Base-by-base conservation (phyloP, 1,140 invertebrate species). In the Psix sp. region DNA sequence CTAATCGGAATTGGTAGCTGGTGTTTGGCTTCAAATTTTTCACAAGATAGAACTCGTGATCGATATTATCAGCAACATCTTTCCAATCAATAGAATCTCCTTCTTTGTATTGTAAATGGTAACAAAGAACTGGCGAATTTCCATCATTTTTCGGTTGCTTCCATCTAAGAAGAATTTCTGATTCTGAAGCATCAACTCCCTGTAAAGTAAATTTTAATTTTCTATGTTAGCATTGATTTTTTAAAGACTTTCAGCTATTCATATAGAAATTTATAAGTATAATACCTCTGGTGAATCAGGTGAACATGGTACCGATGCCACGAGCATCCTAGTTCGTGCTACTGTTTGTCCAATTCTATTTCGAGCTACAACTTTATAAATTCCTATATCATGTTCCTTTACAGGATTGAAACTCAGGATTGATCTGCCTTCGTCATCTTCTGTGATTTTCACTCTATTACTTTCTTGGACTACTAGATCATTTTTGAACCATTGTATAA, bases 401-500 rank as follows among this genome's bases (percentile, higher is more conserved):
- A 92, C 92, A 0, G 94, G 93, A 21, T 91, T 90, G 40, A 97
- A 91, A 35, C 90, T 90, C 6, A 96, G 84, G 20, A 94, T 92
- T 0, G 93, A 95, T 43, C 94, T 88, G 0, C 95, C 95, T 21
- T 93, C 90, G 15, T 91, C 90, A 57, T 94, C 93, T 39, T 91
- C 92, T 0, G 89, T 88, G 14, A 95, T 92, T 80, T 92, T 94
- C 26, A 96, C 90, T 46, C 95, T 88, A 65, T 92, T 91, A 17
- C 91, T 93, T 82, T 96, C 94, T 3, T 92, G 91, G 3, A 96
- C 84, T 26, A 96, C 93, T 79, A 94, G 90, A 78, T 97, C 95
- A 81, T 96, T 96, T 86, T 94, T 96, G 86, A 95, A 99, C 97
- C 98, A 99, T 72, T 97, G 95, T n/a, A 99, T 92, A 35, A 90